These are phyloP conservation scores for Torymus texanus DNA, from an alignment of 2,888 invertebrate species.

Conservation along the genomic window DNA sequence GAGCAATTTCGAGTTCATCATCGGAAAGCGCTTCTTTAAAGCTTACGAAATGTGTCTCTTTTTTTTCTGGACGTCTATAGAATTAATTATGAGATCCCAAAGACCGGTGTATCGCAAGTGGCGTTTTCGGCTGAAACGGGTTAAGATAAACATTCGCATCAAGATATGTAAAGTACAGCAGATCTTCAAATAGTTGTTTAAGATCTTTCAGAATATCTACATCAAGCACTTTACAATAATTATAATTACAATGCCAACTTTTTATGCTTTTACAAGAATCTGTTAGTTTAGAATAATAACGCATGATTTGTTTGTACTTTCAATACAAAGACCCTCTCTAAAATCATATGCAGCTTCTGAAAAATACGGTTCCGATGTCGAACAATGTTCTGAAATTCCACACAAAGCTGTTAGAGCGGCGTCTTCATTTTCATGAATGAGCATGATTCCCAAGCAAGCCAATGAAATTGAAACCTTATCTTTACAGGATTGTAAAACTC, in stretches of 20 bases:
- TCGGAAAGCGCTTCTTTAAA: no score
- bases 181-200: conserved; percentile 16
- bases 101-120: no score
- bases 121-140: no score
- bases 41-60: no score
- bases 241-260: conserved; percentile 14
- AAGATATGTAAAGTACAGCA: neutral
- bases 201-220: conserved; percentile 12
- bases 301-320: neutral
- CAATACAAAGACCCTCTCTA: neutral
- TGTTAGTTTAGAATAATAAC: neutral
- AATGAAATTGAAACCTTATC: neutral
- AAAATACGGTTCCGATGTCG: conserved; percentile 20
- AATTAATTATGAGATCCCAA: no score
- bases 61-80: no score
- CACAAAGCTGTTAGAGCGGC: conserved; percentile 22
- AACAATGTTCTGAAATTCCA: conserved; percentile 15
- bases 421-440: neutral
- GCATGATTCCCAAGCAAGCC: neutral
- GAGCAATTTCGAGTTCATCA: no score
- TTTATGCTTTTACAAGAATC: neutral
- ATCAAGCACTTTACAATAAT: conserved; percentile 22
- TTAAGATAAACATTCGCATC: neutral
- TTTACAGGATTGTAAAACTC: neutral
- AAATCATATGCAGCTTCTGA: conserved; percentile 22